Percentiles rank a stretch among this genome's conserved stretches.
Conservation (phyloP, 2,113 vertebrate species). For the mouse (Mus musculus) region DNA sequence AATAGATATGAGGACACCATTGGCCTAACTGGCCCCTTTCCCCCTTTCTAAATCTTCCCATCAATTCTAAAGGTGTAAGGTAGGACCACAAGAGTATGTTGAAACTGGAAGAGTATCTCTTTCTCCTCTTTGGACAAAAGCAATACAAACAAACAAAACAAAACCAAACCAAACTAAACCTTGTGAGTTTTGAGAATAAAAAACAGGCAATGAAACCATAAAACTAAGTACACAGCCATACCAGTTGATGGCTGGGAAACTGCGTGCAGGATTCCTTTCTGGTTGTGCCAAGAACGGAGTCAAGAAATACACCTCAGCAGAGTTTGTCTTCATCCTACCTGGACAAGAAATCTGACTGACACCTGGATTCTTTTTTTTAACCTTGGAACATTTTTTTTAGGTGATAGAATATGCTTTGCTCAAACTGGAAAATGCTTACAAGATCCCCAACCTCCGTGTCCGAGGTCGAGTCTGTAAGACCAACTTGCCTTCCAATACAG, state of each 20-base stretch:
- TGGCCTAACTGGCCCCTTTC: background rate
- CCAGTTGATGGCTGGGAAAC: background rate
- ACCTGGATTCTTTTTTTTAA: background rate
- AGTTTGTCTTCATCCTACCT: background rate
- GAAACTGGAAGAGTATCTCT: background rate
- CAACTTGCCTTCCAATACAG: slow-evolving; percentile 92
- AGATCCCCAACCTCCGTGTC: slow-evolving; percentile 89
- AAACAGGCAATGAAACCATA: background rate
- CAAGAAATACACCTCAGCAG: background rate
- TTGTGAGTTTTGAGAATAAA: background rate
- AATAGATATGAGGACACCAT: background rate
- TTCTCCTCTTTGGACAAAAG: background rate
- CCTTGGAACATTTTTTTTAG: slow-evolving; percentile 75
- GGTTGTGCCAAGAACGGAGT: background rate
- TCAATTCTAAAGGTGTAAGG: background rate
- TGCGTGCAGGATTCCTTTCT: background rate
- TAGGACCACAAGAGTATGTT: background rate
- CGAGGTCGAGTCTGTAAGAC: slow-evolving; percentile 86
- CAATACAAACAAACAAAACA: background rate
- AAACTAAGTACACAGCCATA: background rate
- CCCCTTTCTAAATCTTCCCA: background rate
- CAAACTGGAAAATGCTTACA: slow-evolving; percentile 91
- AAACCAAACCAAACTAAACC: background rate
- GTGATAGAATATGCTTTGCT: slow-evolving; percentile 88
- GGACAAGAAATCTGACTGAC: background rate